Evolutionary conservation across 2,888 invertebrate genomes (phyloP).

Genomic region (Mactromeris polynyma): DNA sequence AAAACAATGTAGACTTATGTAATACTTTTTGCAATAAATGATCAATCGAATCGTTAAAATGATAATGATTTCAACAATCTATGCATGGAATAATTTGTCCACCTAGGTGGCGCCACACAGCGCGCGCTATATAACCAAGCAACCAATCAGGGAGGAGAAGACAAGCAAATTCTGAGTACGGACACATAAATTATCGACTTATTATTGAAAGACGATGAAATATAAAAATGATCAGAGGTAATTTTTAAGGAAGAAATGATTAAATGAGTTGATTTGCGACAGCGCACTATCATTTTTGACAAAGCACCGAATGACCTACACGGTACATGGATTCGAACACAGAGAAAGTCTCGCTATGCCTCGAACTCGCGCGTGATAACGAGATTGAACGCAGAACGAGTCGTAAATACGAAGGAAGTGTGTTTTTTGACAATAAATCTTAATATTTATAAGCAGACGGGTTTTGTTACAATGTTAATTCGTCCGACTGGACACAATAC

Average conservation of each 20-base stretch:
- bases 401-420: constrained; percentile 62
- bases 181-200: constrained; percentile 42
- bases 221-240: constrained; percentile 29
- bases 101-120: constrained; percentile 14
- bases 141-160: neutral
- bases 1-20: neutral
- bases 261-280: constrained; percentile 60
- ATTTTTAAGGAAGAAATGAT: constrained; percentile 36
- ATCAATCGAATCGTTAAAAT: neutral
- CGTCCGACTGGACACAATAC: constrained; percentile 19
- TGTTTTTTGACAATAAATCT: constrained; percentile 67
- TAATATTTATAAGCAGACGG: constrained; percentile 36
- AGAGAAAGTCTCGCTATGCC: constrained; percentile 60
- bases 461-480: constrained; percentile 30
- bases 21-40: neutral
- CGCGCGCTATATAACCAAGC: neutral
- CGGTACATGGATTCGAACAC: constrained; percentile 48
- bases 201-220: constrained; percentile 30
- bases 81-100: neutral
- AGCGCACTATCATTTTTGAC: constrained; percentile 57
- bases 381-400: constrained; percentile 60
- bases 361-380: constrained; percentile 63
- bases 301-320: constrained; percentile 54
- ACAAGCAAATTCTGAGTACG: constrained; percentile 18
- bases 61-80: neutral